Evolutionary conservation across 1,140 invertebrate genomes (phyloP), one percentile per base, ranked within the genome.

Genomic region (Capitella teleta): DNA sequence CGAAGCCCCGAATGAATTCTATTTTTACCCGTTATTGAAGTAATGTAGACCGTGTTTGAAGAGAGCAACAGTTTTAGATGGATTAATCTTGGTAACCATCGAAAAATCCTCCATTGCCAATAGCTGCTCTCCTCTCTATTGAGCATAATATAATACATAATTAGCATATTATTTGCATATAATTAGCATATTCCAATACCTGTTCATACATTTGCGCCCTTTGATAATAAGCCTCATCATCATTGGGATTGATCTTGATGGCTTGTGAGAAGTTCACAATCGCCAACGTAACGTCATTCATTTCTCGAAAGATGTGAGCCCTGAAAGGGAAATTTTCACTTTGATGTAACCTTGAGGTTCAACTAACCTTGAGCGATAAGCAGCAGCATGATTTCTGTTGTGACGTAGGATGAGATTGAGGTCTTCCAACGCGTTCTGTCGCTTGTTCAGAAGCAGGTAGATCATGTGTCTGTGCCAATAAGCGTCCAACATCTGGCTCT

Each of bases 381-480:
- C 67, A 14, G 64, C 65, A 21, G 60, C 54, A 51, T 73, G 67
- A 6, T 38, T 56, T 44, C 64, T 65, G 52, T 66, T 69, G 37
- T 67, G 56, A 50, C 68, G 69, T 21, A 72, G 50, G 26, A 72
- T 63, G 44, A 61, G 65, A 45, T 63, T 66, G 6, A 73, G 60
- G 45, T 72, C 68, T 21, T 67, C 64, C 19, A 70, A 40, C 8
- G 70, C 70, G 12, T 57, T 59, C 16, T 60, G 51, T 46, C 64
- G 67, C 42, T 63, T 62, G 43, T 66, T 67, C 37, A 66, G 64
- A 23, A 73, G 53, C 21, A 72, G 38, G 48, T 61, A 66, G 37
- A 73, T 48, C 8, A 73, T 54, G 54, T 72, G 69, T n/a, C 70
- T 51, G 49, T 73, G 69, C 70, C 70, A 73, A 54, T 72, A 73